Conservation (phyloP, 2,888 invertebrate species). For the Podabrus alpinus region DNA sequence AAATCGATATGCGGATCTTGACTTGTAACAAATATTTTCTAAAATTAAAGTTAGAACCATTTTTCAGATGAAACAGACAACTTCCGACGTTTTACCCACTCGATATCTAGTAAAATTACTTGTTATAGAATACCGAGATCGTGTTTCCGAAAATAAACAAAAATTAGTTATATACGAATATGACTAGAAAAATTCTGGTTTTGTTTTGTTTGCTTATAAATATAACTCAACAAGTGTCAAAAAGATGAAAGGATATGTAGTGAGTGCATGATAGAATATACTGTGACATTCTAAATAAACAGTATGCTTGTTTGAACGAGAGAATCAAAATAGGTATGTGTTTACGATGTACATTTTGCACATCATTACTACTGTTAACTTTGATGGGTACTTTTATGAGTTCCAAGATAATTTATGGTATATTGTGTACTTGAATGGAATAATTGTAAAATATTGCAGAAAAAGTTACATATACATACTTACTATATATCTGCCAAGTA, state of each 20-base stretch:
- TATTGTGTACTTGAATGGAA: background rate
- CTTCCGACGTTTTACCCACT: slow-evolving; percentile 1
- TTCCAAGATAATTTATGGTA: background rate
- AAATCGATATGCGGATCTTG: background rate
- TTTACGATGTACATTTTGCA: slow-evolving; percentile 34
- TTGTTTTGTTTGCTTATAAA: slow-evolving; percentile 9
- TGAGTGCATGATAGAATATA: slow-evolving; percentile 24
- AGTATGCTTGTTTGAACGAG: slow-evolving; percentile 15
- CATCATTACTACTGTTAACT: slow-evolving; percentile 32
- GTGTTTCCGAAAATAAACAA: background rate
- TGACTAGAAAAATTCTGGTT: background rate
- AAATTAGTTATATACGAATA: background rate
- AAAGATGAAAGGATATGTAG: slow-evolving; percentile 24
- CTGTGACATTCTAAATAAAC: slow-evolving; percentile 27
- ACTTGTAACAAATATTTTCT: background rate
- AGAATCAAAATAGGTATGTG: slow-evolving; percentile 27
- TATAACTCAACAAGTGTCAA: slow-evolving; percentile 28
- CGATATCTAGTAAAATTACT: slow-evolving; percentile 1
- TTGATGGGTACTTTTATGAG: slow-evolving; percentile 27
- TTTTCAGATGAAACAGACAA: background rate
- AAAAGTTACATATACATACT: no score
- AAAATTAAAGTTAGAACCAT: slow-evolving; percentile 3
- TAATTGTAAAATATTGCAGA: background rate
- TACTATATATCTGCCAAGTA: background rate
- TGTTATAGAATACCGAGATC: background rate